Conservation (phyloP, 2,113 vertebrate species). For the Myrmophylax atrothorax region DNA sequence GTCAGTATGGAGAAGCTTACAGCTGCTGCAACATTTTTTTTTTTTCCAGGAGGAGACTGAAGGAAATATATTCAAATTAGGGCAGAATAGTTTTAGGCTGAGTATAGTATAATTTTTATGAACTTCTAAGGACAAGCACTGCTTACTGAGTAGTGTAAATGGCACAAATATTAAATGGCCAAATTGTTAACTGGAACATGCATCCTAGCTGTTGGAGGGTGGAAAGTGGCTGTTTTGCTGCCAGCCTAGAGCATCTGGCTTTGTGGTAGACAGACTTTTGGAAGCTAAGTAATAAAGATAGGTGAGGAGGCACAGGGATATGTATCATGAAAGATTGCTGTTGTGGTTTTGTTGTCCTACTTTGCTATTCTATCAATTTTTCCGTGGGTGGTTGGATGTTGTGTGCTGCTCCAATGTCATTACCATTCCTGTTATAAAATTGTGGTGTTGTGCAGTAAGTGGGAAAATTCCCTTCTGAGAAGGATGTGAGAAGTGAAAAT, state of each 20-base stretch:
- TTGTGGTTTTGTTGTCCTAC: neutral
- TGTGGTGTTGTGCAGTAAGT: neutral
- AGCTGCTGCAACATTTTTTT: neutral
- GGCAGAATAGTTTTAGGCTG: neutral
- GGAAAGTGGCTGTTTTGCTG: neutral
- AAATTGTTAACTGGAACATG: neutral
- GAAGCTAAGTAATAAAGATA: neutral
- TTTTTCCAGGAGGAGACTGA: neutral
- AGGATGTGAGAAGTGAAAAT: neutral
- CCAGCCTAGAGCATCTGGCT: neutral
- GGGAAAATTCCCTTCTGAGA: neutral
- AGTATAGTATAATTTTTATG: neutral
- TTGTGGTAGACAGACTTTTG: neutral
- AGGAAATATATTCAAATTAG: neutral
- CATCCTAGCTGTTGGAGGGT: neutral
- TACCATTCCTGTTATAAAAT: neutral
- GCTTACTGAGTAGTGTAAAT: neutral
- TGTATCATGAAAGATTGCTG: neutral
- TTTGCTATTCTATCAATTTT: neutral
- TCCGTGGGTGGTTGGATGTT: neutral
- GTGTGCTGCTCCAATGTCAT: neutral
- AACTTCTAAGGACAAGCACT: neutral
- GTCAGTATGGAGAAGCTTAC: neutral
- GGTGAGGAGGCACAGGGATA: neutral
- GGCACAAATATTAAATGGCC: neutral